These are phyloP conservation scores for Sitta carolinensis DNA, from an alignment of 2,797 vertebrate species.

Conservation along the genomic window DNA sequence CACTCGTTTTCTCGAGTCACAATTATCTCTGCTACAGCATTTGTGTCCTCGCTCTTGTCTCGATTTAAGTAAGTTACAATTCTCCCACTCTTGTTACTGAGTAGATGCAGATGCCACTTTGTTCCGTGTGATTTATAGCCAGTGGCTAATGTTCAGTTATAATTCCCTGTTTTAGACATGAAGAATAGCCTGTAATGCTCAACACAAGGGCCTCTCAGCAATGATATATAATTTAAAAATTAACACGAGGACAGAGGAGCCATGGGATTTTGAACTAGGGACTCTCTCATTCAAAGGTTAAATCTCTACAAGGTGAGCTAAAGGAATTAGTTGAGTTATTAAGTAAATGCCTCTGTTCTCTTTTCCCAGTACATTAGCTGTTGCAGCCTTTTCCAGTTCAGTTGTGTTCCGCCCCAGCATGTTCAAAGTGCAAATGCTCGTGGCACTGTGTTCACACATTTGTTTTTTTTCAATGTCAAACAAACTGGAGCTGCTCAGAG, in stretches of 20 bases:
- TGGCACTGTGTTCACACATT: conserved; percentile 48
- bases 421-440: conserved; percentile 64
- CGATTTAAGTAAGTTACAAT: background rate
- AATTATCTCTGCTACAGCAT: background rate
- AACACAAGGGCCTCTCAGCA: conserved; percentile 68
- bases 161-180: conserved; percentile 71
- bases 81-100: conserved; percentile 17
- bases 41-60: background rate
- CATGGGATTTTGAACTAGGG: conserved; percentile 68
- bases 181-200: conserved; percentile 68
- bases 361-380: conserved; percentile 55
- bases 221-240: conserved; percentile 80
- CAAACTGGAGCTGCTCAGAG: conserved; percentile 29
- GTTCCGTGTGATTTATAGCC: conserved; percentile 51
- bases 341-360: conserved; percentile 57
- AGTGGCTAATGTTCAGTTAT: conserved; percentile 62
- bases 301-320: conserved; percentile 71
- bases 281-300: conserved; percentile 69
- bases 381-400: conserved; percentile 61
- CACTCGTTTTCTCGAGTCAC: background rate
- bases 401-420: conserved; percentile 47
- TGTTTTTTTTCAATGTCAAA: conserved; percentile 46
- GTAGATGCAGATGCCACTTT: conserved; percentile 35
- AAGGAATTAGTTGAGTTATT: conserved; percentile 65
- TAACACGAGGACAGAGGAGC: conserved; percentile 72